phyloP scores from a whole-genome alignment of 2,113 vertebrate species.

The Melospiza melodia region DNA sequence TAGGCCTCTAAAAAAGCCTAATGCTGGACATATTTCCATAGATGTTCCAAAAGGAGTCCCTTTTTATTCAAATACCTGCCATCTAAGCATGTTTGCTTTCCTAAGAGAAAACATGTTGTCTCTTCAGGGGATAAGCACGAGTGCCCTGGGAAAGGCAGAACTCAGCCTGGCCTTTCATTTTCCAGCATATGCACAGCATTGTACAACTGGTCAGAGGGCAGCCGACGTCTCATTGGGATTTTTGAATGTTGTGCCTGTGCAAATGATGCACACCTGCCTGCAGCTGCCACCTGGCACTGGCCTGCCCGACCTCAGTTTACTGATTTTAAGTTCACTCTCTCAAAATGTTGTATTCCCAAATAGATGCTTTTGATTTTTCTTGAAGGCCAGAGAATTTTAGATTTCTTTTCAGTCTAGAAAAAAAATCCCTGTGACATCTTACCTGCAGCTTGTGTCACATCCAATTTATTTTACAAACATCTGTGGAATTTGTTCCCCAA shows the following conservation, averaged over 20 bases:
- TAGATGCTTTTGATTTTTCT: neutral
- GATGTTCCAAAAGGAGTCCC: neutral
- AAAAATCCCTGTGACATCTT: neutral
- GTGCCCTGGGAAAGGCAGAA: neutral
- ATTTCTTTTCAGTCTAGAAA: neutral
- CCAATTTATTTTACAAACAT: neutral
- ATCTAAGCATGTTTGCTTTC: neutral
- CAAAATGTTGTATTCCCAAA: neutral
- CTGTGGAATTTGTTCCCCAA: neutral
- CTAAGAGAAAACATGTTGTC: neutral
- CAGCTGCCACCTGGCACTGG: neutral
- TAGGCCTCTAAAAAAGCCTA: neutral
- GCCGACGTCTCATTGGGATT: neutral
- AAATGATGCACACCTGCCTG: neutral
- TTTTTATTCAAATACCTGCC: neutral
- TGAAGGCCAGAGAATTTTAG: neutral
- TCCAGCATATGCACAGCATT: neutral
- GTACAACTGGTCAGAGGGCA: neutral
- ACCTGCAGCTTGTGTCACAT: neutral
- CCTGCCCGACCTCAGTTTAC: neutral
- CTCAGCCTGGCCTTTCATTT: neutral
- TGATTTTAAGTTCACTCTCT: neutral
- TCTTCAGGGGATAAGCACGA: neutral
- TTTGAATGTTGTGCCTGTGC: accelerated
- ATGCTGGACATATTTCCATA: neutral